These are phyloP conservation scores for Eriocheir sinensis DNA, from an alignment of 1,140 invertebrate species.

Conservation along the genomic window DNA sequence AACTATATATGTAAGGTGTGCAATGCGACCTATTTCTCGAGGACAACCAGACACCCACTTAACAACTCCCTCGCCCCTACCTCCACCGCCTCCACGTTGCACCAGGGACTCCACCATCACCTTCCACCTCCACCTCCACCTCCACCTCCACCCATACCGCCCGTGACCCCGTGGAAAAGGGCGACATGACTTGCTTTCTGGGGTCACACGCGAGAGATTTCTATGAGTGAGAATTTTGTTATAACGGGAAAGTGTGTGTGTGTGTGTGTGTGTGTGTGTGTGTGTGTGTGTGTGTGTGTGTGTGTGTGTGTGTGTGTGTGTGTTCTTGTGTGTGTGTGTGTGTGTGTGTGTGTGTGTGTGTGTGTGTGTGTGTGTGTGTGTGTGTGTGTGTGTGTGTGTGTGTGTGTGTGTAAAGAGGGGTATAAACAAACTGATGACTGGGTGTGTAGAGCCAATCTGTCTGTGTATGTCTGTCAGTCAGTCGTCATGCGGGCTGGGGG, in stretches of 20 bases:
- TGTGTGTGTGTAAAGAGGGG: no score
- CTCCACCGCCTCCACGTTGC: background rate
- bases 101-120: background rate
- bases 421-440: no score
- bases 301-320: conserved; percentile 22
- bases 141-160: background rate
- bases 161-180: background rate
- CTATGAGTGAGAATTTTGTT: background rate
- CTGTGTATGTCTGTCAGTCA: background rate
- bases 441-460: background rate
- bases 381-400: background rate
- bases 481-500: background rate
- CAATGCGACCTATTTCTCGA: background rate
- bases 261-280: conserved; percentile 4
- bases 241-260: background rate
- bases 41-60: background rate
- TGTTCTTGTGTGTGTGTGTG: conserved; percentile 2
- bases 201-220: background rate
- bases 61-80: no score
- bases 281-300: background rate
- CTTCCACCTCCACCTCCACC: background rate
- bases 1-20: no score
- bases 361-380: no score
- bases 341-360: background rate
- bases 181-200: background rate